Evolutionary conservation across 2,113 vertebrate species (phyloP), one percentile per base, ranked within the genome.

Genomic region (Silurus glanis): DNA sequence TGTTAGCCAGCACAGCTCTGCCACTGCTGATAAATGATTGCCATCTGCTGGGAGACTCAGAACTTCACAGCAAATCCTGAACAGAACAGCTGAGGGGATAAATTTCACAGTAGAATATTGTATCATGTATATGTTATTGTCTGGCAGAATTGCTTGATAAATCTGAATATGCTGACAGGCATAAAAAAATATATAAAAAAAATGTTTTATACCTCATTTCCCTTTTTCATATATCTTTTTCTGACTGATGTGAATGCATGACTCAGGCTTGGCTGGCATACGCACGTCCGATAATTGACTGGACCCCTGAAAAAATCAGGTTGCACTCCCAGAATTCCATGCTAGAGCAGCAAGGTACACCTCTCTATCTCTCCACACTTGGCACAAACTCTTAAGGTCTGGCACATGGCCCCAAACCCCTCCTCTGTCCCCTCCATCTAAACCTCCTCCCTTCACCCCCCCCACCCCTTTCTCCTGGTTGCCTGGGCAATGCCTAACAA

Each of bases 401-500:
- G 86, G 76, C 64, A 78, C 80, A 64, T 45, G 37, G 72, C 72
- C 83, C 89, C 83, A 88, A 86, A 85, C 75, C 88, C 86, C 89
- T 91, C 12, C 91, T 89, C 88, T 91, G 88, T 88, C 89, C 80
- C 89, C 88, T 88, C 87, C 91, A 72, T 66, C 51, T 69, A 59
- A 59, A 51, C 78, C 64, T 66, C 71, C 56, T 37, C 45, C 71
- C 80, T 47, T 16, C 37, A 37, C 37, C 74, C 78, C 89, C 82
- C 89, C 74, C 85, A 66, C 88, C 93, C 92, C 91, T 94, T 94
- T 94, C 93, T 95, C 93, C 91, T 90, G 91, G 95, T 96, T 91
- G 91, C 89, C 94, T 85, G 90, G 92, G 94, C 75, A 89, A 95
- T 78, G 87, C 89, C 95, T 96, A 95, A 96, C 95, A 96, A 96